phyloP scores from a whole-genome alignment of 2,113 vertebrate species.

The Ictalurus furcatus region DNA sequence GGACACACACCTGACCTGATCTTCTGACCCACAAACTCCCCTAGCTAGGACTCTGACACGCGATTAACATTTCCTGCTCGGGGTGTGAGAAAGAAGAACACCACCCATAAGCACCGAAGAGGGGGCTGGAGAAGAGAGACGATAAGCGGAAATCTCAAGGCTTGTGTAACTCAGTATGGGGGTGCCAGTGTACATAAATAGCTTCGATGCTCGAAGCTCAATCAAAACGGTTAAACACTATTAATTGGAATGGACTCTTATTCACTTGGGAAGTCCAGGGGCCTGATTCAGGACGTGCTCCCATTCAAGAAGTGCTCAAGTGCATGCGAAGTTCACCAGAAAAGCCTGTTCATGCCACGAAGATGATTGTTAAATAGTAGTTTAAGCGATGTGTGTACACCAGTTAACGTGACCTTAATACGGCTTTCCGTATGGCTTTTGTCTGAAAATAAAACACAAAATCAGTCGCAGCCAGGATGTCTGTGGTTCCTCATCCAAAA shows the following conservation, averaged over 20 bases:
- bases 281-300: constrained; percentile 1
- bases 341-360: constrained; percentile 4
- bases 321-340: constrained; percentile 2
- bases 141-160: constrained; percentile 4
- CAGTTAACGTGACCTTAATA: constrained; percentile 14
- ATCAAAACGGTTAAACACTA: background rate
- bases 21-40: constrained; percentile 54
- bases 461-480: constrained; percentile 21
- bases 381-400: constrained; percentile 5
- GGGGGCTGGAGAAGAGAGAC: background rate
- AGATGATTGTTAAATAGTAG: constrained; percentile 15
- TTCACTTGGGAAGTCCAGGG: background rate
- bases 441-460: constrained; percentile 23
- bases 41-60: constrained; percentile 62
- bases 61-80: constrained; percentile 61
- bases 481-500: constrained; percentile 34
- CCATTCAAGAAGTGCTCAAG: constrained; percentile 13
- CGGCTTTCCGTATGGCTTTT: background rate
- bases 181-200: constrained; percentile 3
- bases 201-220: background rate
- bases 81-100: constrained; percentile 53
- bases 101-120: constrained; percentile 24
- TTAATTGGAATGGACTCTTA: constrained; percentile 18
- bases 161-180: background rate
- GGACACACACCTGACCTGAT: constrained; percentile 68